Evolutionary conservation across 2,888 invertebrate genomes (phyloP).

Genomic region (Hirudinaria manillensis): DNA sequence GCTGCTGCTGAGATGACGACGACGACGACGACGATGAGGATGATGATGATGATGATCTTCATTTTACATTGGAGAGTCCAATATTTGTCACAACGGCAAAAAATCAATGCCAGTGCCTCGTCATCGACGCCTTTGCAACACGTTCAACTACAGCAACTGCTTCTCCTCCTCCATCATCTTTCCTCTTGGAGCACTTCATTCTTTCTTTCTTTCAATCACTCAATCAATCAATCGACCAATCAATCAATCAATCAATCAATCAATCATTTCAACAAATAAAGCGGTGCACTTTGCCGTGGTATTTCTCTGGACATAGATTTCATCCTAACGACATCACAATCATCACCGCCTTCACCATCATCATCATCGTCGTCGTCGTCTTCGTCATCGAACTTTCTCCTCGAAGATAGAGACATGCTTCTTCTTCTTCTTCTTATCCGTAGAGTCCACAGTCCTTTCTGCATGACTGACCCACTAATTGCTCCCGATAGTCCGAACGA

Average conservation of each 20-base stretch:
- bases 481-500: not conserved
- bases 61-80: too few relatives aligned
- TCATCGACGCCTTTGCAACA: not conserved
- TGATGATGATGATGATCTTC: not conserved
- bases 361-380: slow-evolving; percentile 6
- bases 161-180: slow-evolving; percentile 2
- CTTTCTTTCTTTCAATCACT: not conserved
- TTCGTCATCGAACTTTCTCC: not conserved
- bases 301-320: not conserved
- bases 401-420: slow-evolving; percentile 1
- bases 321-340: not conserved
- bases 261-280: too few relatives aligned
- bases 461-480: slow-evolving; percentile 10
- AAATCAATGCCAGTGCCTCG: too few relatives aligned
- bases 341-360: not conserved
- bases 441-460: not conserved
- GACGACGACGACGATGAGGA: not conserved
- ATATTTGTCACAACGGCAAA: too few relatives aligned
- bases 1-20: not conserved
- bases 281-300: too few relatives aligned
- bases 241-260: too few relatives aligned
- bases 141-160: not conserved
- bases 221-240: not conserved
- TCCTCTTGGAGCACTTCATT: not conserved
- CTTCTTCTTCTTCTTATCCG: slow-evolving; percentile 7